Evolutionary conservation across 2,888 invertebrate genomes (phyloP).

Genomic region (Lampropteryx suffumata): DNA sequence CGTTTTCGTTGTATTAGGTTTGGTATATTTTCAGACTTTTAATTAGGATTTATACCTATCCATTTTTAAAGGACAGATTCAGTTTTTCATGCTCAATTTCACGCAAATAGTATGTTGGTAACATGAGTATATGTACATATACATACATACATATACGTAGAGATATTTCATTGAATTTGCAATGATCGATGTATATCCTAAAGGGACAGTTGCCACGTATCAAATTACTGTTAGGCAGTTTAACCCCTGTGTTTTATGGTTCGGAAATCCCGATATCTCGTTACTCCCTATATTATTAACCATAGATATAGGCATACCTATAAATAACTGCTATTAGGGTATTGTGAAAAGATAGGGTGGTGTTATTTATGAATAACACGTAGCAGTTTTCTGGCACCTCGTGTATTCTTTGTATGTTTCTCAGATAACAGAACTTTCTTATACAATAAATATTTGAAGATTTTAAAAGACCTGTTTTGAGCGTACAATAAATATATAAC

Average conservation of each 20-base stretch:
- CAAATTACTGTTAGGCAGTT: constrained; percentile 6
- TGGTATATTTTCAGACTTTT: constrained; percentile 2
- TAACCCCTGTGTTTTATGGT: constrained; percentile 20
- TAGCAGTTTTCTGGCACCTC: constrained; percentile 4
- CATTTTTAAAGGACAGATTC: not conserved
- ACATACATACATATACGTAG: too few relatives aligned
- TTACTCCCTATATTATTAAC: constrained; percentile 5
- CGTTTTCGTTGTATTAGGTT: constrained; percentile 4
- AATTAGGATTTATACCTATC: not conserved
- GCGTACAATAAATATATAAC: too few relatives aligned
- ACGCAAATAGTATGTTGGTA: too few relatives aligned
- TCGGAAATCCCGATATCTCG: constrained; percentile 19
- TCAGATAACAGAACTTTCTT: not conserved
- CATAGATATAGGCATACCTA: constrained; percentile 4
- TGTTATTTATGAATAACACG: constrained; percentile 18
- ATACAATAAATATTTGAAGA: not conserved
- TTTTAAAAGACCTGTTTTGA: too few relatives aligned
- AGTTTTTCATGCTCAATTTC: too few relatives aligned
- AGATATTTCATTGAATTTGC: not conserved
- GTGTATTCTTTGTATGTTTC: not conserved
- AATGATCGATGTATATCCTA: not conserved
- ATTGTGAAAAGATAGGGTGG: constrained; percentile 23
- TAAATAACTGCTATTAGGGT: constrained; percentile 20
- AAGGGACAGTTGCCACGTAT: not conserved
- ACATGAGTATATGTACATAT: too few relatives aligned